These are phyloP conservation scores for Drosophila nannoptera DNA, from an alignment of 1,140 invertebrate genomes.

Conservation along the genomic window DNA sequence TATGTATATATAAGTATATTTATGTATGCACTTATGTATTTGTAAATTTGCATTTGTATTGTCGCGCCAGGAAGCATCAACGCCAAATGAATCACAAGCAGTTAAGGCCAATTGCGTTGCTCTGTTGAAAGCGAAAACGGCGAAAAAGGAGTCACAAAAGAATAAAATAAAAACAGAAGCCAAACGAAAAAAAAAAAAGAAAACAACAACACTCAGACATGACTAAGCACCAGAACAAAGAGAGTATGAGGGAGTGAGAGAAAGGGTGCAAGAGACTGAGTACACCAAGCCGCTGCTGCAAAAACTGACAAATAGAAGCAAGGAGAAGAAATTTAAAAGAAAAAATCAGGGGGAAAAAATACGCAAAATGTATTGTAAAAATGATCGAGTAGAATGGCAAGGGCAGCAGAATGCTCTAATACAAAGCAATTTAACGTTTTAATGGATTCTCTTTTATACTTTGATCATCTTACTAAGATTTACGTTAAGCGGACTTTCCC, in stretches of 20 bases:
- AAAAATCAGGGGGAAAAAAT: background rate
- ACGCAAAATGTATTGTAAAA: no score
- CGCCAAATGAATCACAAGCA: constrained; percentile 62
- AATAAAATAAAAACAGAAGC: constrained; percentile 31
- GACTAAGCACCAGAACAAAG: constrained; percentile 48
- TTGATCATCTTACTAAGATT: background rate
- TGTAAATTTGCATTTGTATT: constrained; percentile 5
- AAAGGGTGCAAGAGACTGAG: constrained; percentile 8
- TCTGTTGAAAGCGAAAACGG: constrained; percentile 65
- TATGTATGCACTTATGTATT: background rate
- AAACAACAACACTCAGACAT: constrained; percentile 31
- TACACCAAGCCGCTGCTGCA: constrained; percentile 18
- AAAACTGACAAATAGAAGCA: constrained; percentile 22
- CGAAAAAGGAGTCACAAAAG: constrained; percentile 52
- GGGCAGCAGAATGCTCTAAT: no score
- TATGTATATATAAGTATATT: background rate
- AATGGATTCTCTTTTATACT: no score
- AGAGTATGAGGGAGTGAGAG: background rate
- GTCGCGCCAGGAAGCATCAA: no score
- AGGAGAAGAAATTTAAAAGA: constrained; percentile 12
- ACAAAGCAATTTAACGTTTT: no score
- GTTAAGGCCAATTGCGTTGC: constrained; percentile 35
- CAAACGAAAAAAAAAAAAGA: constrained; percentile 18
- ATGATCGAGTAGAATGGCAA: no score
- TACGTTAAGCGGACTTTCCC: background rate